Base-by-base conservation (phyloP, 2,888 invertebrate genomes). In the Heteromurus nitidus region DNA sequence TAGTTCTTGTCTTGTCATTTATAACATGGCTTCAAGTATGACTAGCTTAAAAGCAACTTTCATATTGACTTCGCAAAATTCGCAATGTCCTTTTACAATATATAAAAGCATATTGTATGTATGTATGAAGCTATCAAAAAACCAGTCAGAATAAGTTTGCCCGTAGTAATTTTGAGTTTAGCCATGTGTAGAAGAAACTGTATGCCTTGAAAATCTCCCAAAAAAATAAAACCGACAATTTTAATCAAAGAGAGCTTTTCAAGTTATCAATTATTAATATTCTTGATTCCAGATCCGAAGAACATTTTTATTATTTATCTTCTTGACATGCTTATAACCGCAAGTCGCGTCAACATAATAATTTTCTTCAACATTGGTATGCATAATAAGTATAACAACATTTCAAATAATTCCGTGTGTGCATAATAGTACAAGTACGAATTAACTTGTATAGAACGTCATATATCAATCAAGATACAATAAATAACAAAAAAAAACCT, bases 381-480 rank as follows among this genome's bases (percentile, higher is more conserved):
- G n/a, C n/a, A n/a, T n/a, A n/a, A n/a, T n/a, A n/a, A 47, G 7
- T 47, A 47, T 47, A 47, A 47, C 47, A 47, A 47, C 47, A 47
- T 47, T 47, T 47, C 47, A 47, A 47, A 47, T n/a, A 36, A 36
- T 5, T 47, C 47, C 47, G 7, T n/a, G 47, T 47, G 47, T 16
- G n/a, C n/a, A n/a, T n/a, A n/a, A n/a, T n/a, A n/a, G 47, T 16
- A 47, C 47, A 47, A 11, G 47, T 47, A 5, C 11, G 36, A n/a
- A 11, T 47, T 11, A 47, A 47, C 47, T 47, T 47, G n/a, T 13
- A 36, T 13, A 47, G n/a, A 47, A 47, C n/a, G 47, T 47, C 47
- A 11, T n/a, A 47, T n/a, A n/a, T n/a, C n/a, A n/a, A n/a, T n/a
- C n/a, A n/a, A n/a, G n/a, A n/a, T n/a, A n/a, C 11, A 47, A 13